Base-by-base conservation (phyloP, 2,888 invertebrate genomes). In the Strigamia transsilvanica region DNA sequence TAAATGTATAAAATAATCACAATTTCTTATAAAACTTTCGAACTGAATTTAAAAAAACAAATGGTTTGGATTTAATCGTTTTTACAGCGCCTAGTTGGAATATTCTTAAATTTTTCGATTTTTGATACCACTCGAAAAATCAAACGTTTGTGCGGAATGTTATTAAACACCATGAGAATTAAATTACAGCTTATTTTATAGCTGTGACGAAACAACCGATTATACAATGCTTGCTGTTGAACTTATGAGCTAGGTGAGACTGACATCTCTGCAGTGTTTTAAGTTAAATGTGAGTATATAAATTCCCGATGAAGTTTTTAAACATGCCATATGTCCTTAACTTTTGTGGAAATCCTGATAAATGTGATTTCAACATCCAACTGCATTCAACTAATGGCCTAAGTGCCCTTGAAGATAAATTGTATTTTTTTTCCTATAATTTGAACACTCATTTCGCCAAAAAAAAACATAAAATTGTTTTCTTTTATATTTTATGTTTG, bases 381-480 rank as follows among this genome's bases (percentile, higher is more conserved):
- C 27, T 66, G 1, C 2, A 66, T 13, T 27, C 12, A 23, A 15
- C 12, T 66, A 66, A 66, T 66, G 66, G 3, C 27, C 23, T 10
- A 27, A 27, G 32, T 12, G 66, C 13, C 66, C 66, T 66, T 66
- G 66, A 66, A 66, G 51, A 51, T 51, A 27, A 66, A 66, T 66
- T 66, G 66, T 9, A 51, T 51, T 51, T 51, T 51, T 66, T 51
- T 51, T 51, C 18, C 27, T 27, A 21, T 10, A 66, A 27, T 27
- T 23, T 27, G 66, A 66, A 66, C 27, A 23, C 23, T 51, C 18
- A 7, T 51, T n/a, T 51, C 3, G 3, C 51, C 18, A n/a, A n/a
- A 51, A n/a, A 51, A 51, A 13, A 15, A 42, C 5, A 41, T 10
- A 7, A 5, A 41, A 10, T 41, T 41, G 41, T 10, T 41, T 10